Base-by-base conservation (phyloP, 2,113 vertebrate genomes). In the Colossoma macropomum region DNA sequence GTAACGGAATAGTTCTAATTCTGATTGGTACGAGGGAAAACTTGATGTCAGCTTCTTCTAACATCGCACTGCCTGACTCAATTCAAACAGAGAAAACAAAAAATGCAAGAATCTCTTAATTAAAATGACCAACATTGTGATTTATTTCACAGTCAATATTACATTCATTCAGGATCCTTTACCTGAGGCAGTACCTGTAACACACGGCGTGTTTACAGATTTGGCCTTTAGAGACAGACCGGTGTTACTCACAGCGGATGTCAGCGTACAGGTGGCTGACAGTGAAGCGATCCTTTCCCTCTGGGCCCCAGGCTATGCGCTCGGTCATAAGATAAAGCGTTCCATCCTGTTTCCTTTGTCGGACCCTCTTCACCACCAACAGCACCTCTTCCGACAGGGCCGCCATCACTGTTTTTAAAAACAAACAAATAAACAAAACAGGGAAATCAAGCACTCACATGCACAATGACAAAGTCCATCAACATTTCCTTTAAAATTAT, bases 301-400 rank as follows among this genome's bases (percentile, higher is more conserved):
- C 98, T 21, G 98, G 97, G 70, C 97, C 96, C 98, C 98, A 99
- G 1, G 97, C 98, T 34, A 99, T 95, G 84, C 98, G 95, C 73
- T 99, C 98, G 8, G 98, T 97, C 98, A 99, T 99, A 80, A 99
- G 95, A 89, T 98, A 99, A 0, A 99, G 95, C 1, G 97, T 97
- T 50, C 98, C 98, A 87, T 99, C 98, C 89, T 99, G 98, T 90
- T 99, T 99, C 93, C 96, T 98, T 87, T 99, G 97, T 27, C 97
- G 97, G 16, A 99, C 98, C 85, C 95, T 98, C 91, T 98, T 99
- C 56, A 99, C 94, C 75, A 98, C 97, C 90, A 99, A 89, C 87
- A 99, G 89, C 86, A 99, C 98, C 93, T 99, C 98, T 91, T 99
- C 98, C 66, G 98, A 99, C 62, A 97, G 96, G 0, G 98, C 97